Evolutionary conservation across 2,888 invertebrate genomes (phyloP).

Genomic region (Yponomeuta plumbellus): DNA sequence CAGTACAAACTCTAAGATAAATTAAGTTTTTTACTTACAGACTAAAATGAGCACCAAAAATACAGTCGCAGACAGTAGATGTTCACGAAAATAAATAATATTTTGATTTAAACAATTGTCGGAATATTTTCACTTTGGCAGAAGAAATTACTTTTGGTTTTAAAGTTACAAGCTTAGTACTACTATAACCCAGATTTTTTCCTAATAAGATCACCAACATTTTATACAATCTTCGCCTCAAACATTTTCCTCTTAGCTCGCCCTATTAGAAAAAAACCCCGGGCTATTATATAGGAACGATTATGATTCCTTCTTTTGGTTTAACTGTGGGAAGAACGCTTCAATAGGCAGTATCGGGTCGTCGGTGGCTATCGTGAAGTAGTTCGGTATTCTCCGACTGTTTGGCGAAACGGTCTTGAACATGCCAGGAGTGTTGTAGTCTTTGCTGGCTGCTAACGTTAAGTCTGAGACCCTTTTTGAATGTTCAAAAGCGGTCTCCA

Average conservation of each 20-base stretch:
- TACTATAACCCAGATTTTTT: background rate
- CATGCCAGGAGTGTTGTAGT: slow-evolving; percentile 82
- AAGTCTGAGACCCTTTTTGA: slow-evolving; percentile 84
- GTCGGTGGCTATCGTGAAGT: slow-evolving; percentile 85
- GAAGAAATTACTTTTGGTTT: slow-evolving; percentile 61
- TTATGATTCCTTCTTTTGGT: slow-evolving; percentile 77
- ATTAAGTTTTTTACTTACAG: slow-evolving; percentile 22
- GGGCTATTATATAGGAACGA: slow-evolving; percentile 33
- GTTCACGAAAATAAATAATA: background rate
- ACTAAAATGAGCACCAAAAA: slow-evolving; percentile 28
- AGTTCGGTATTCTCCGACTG: slow-evolving; percentile 79
- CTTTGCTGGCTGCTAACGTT: slow-evolving; percentile 83
- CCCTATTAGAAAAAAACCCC: slow-evolving; percentile 21
- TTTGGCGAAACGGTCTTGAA: slow-evolving; percentile 80
- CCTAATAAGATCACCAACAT: background rate
- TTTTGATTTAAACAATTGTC: background rate
- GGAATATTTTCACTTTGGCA: slow-evolving; percentile 51
- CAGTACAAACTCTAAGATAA: slow-evolving; percentile 24
- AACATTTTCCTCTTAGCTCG: background rate
- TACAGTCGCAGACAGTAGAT: background rate
- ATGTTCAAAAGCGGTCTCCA: slow-evolving; percentile 68
- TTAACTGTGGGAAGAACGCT: slow-evolving; percentile 85
- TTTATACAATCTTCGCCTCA: background rate
- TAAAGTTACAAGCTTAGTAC: slow-evolving; percentile 24
- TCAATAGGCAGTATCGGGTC: slow-evolving; percentile 88